A percentile compares a stretch with the other conserved stretches of the same genome.
Evolutionary conservation across 2,113 vertebrate species (phyloP).

Genomic region (Forbesichthys agassizii): DNA sequence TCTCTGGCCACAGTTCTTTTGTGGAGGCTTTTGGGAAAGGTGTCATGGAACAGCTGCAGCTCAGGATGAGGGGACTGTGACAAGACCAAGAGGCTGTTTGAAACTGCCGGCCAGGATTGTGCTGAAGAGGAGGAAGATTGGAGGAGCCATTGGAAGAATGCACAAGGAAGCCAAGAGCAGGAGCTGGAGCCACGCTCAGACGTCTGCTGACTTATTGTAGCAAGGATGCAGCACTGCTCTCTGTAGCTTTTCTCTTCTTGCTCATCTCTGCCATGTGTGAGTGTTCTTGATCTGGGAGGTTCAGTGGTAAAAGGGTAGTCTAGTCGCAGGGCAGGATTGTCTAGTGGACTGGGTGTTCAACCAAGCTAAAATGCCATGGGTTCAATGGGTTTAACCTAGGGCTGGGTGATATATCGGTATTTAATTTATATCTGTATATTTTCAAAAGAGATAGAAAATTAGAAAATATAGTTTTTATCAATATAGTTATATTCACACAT

Average conservation of each 20-base stretch:
- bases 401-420: too few species aligned
- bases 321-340: too few species aligned
- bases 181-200: slow-evolving; percentile 84
- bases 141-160: slow-evolving; percentile 2
- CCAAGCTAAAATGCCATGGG: too few species aligned
- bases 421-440: too few species aligned
- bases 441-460: too few species aligned
- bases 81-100: slow-evolving; percentile 32
- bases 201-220: slow-evolving; percentile 89
- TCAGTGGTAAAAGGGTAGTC: too few species aligned
- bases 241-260: slow-evolving; percentile 85
- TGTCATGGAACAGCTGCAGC: background rate
- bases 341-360: too few species aligned
- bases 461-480: too few species aligned
- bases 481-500: too few species aligned
- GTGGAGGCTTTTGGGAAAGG: slow-evolving; percentile 82
- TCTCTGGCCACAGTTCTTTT: slow-evolving; percentile 71
- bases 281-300: slow-evolving; percentile 32
- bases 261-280: slow-evolving; percentile 87
- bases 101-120: background rate
- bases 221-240: slow-evolving; percentile 81
- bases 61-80: slow-evolving; percentile 21
- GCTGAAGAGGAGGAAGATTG: slow-evolving; percentile 31
- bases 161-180: slow-evolving; percentile 42
- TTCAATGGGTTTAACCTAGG: too few species aligned